These are phyloP conservation scores for Clarias macrocephalus DNA, from an alignment of 2,113 vertebrate genomes.

Conservation along the genomic window DNA sequence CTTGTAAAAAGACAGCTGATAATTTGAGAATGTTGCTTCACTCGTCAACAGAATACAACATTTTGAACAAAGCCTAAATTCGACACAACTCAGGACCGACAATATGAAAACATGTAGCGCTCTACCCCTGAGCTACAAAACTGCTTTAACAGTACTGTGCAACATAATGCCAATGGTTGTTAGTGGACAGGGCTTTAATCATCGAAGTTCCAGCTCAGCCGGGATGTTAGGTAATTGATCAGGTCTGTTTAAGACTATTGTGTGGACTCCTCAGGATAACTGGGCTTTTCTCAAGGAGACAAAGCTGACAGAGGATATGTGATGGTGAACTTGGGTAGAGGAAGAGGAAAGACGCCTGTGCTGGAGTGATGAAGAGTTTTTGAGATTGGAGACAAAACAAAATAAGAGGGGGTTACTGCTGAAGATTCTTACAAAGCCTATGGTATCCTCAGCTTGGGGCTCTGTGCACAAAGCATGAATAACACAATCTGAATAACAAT, in stretches of 20 bases:
- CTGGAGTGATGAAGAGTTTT: slow-evolving; percentile 53
- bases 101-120: background rate
- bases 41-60: slow-evolving; percentile 4
- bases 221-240: slow-evolving; percentile 24
- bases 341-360: slow-evolving; percentile 18
- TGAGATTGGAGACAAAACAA: slow-evolving; percentile 63
- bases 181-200: background rate
- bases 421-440: slow-evolving; percentile 66
- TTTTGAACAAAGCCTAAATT: slow-evolving; percentile 29
- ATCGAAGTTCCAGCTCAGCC: slow-evolving; percentile 5
- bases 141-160: background rate
- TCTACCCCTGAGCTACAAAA: background rate
- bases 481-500: slow-evolving; percentile 78
- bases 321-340: background rate
- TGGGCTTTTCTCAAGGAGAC: background rate
- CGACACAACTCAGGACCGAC: slow-evolving; percentile 16
- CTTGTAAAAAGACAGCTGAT: slow-evolving; percentile 45
- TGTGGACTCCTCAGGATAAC: background rate
- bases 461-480: slow-evolving; percentile 73
- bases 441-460: slow-evolving; percentile 64
- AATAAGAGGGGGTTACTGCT: slow-evolving; percentile 70
- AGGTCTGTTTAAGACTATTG: slow-evolving; percentile 12
- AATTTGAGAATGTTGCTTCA: slow-evolving; percentile 34
- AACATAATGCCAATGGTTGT: background rate
- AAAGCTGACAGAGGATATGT: background rate